These are phyloP conservation scores for Poliocrania exsul DNA, from an alignment of 2,797 vertebrate genomes.

Conservation along the genomic window DNA sequence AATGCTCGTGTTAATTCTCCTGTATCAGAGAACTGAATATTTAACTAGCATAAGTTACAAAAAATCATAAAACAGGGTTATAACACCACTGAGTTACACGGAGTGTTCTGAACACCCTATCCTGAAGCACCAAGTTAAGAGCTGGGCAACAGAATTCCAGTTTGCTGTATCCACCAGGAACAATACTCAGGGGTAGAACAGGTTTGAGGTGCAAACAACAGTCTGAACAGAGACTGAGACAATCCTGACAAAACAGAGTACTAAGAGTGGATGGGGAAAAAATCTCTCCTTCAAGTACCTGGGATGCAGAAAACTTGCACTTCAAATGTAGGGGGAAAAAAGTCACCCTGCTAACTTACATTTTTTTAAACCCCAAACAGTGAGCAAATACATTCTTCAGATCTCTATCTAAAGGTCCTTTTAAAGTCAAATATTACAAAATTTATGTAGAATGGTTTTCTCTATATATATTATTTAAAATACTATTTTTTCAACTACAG, in stretches of 20 bases:
- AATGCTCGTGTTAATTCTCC: neutral
- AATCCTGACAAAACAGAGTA: neutral
- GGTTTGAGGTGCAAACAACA: neutral
- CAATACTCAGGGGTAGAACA: neutral
- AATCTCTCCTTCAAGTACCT: neutral
- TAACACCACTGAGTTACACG: neutral
- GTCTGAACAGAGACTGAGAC: neutral
- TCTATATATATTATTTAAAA: conserved; percentile 1
- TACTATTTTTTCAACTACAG: conserved; percentile 43
- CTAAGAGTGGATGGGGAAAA: neutral
- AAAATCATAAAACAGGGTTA: neutral
- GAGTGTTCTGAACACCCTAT: neutral
- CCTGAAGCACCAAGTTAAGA: neutral
- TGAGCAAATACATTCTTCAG: neutral
- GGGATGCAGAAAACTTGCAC: neutral
- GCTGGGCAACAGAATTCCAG: neutral
- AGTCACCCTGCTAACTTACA: accelerated
- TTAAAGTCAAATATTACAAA: neutral
- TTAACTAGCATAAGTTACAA: neutral
- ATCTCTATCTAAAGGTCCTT: neutral
- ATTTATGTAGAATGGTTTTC: neutral
- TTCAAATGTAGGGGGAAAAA: neutral
- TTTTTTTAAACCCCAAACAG: neutral
- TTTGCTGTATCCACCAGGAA: neutral
- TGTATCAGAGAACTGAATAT: neutral